Percentiles rank a stretch among this genome's conserved stretches.
These are phyloP conservation scores for Pherbina coryleti DNA, from an alignment of 2,888 invertebrate genomes.

Conservation along the genomic window DNA sequence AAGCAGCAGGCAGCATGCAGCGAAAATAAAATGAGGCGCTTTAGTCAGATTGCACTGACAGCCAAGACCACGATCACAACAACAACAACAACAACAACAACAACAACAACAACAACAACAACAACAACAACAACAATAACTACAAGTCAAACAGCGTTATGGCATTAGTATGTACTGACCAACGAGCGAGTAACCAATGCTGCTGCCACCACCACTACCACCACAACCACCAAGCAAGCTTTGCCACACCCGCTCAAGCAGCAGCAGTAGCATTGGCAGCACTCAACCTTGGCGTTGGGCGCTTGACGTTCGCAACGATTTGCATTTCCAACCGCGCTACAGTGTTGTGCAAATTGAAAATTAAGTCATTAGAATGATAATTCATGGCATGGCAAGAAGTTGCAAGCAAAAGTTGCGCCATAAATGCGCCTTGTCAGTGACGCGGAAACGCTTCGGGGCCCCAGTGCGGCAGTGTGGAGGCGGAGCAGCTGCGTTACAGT, in stretches of 20 bases:
- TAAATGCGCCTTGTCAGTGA: too few species aligned
- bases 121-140: constrained; percentile 11
- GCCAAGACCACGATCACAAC: background rate
- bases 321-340: constrained; percentile 47
- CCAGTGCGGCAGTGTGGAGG: constrained; percentile 29
- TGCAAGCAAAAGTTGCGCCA: too few species aligned
- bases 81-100: constrained; percentile 13
- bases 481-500: background rate
- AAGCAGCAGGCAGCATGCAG: constrained; percentile 30
- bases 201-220: background rate
- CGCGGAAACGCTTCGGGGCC: too few species aligned
- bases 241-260: background rate
- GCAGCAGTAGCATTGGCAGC: background rate
- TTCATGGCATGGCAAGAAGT: background rate
- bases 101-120: background rate
- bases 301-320: constrained; percentile 18
- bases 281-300: background rate
- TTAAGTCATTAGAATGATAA: constrained; percentile 56
- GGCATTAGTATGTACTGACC: background rate
- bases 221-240: background rate
- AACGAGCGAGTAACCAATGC: background rate
- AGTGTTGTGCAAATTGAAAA: constrained; percentile 56
- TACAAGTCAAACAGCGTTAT: too few species aligned
- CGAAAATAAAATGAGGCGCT: background rate
- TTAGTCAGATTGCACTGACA: background rate